Evolutionary conservation across 2,113 vertebrate genomes (phyloP), one percentile per base, ranked within the genome.

Genomic region (Oreochromis tanganicae): DNA sequence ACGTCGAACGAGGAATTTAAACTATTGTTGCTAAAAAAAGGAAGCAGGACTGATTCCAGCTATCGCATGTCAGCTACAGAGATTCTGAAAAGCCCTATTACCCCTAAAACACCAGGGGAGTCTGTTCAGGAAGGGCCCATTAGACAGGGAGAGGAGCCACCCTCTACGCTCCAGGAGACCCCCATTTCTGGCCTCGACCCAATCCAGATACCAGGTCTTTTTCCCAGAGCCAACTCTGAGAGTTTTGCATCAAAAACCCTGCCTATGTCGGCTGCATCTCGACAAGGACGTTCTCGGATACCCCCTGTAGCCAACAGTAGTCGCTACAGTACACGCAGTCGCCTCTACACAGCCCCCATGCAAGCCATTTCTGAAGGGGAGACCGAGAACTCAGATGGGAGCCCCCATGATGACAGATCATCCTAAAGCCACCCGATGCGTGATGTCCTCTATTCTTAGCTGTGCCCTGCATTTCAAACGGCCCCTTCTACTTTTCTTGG

Each of bases 1-100:
- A 99, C 98, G 4, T 99, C 98, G 52, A 99, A 98, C 3, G 99
- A 99, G 93, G 98, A 99, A 94, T 99, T 99, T 93, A 99, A 99
- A 92, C 97, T 99, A 21, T 94, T 99, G 52, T 96, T 99, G 81
- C 96, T 99, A 29, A 99, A 98, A 95, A 99, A 99, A 89, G 98
- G 98, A 85, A 99, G 98, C 82, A 97, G 99, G 56, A 97, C 98
- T 0, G 98, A 99, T 93, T 97, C 98, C 78, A 99, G 98, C 94
- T 99, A 99, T 88, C 98, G 98, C 85, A 98, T 99, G 98, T 99
- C 99, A 1, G 99, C 99, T 17, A 97, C 97, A 0, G 98, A 99
- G 96, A 99, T 99, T 95, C 96, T 99, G 52, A 99, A 99, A 93
- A 99, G 99, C 78, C 99, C 99, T n/a, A 96, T 99, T 85, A 95